Conservation (phyloP, 2,888 invertebrate species). For the Proisotoma minuta region DNA sequence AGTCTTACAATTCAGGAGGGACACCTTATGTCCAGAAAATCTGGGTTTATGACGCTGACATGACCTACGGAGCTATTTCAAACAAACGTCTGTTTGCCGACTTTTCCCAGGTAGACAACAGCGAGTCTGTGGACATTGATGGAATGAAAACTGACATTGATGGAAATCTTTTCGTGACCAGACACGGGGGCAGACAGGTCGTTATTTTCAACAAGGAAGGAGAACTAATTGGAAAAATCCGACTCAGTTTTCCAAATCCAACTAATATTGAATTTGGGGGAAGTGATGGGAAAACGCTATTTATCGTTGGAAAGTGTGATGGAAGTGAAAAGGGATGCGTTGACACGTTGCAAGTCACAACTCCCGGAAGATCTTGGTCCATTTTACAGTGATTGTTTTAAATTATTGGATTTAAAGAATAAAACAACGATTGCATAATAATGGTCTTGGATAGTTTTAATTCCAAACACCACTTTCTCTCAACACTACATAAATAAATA, state of each 20-base stretch:
- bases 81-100: constrained; percentile 36
- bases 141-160: constrained; percentile 36
- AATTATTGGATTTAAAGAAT: too few relatives aligned
- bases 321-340: constrained; percentile 30
- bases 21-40: constrained; percentile 32
- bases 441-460: too few relatives aligned
- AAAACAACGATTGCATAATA: too few relatives aligned
- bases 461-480: too few relatives aligned
- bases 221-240: constrained; percentile 27
- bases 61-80: constrained; percentile 21
- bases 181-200: constrained; percentile 36
- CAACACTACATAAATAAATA: too few relatives aligned
- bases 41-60: constrained; percentile 35
- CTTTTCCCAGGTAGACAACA: constrained; percentile 25
- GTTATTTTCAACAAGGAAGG: constrained; percentile 25
- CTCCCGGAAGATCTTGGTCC: constrained; percentile 33
- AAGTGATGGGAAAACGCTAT: constrained; percentile 25
- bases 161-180: constrained; percentile 35
- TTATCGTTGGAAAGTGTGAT: constrained; percentile 35
- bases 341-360: constrained; percentile 27
- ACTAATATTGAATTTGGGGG: constrained; percentile 42
- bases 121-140: constrained; percentile 28
- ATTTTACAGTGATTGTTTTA: constrained; percentile 29
- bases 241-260: constrained; percentile 36
- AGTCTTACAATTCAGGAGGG: constrained; percentile 33